Percentiles rank a stretch among this genome's conserved stretches.
phyloP scores from a whole-genome alignment of 2,888 invertebrate species.

The Drosophila neutralis region DNA sequence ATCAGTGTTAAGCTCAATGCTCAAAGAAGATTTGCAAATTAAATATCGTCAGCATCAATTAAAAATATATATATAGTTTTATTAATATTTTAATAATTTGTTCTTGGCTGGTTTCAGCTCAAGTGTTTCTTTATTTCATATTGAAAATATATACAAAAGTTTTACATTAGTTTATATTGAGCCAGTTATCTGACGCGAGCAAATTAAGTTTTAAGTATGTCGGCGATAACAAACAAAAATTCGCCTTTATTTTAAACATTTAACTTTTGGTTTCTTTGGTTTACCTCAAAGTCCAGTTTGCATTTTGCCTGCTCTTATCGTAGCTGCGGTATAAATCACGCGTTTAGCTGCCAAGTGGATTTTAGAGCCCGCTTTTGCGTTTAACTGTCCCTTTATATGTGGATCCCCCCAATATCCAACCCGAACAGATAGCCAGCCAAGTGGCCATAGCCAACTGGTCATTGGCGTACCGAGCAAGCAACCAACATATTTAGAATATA shows the following conservation, averaged over 20 bases:
- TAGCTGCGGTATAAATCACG: conserved; percentile 71
- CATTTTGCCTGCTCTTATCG: conserved; percentile 68
- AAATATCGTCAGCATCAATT: not conserved
- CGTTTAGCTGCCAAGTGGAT: conserved; percentile 80
- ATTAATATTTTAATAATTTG: not conserved
- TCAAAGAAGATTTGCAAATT: not conserved
- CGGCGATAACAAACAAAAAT: not conserved
- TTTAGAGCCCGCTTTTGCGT: conserved; percentile 64
- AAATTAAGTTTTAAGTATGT: not conserved
- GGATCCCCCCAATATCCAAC: conserved; percentile 12
- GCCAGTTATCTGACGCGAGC: not conserved
- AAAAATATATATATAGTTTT: not conserved
- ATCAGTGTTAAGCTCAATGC: not conserved
- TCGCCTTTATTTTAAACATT: not conserved
- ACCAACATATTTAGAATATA: conserved; percentile 80
- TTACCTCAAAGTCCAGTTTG: conserved; percentile 9
- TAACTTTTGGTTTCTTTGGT: not conserved
- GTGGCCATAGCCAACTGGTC: conserved; percentile 47
- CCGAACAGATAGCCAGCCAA: conserved; percentile 4
- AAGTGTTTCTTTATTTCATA: not conserved
- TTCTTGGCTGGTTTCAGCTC: not conserved
- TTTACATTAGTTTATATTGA: not conserved
- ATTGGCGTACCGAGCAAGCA: conserved; percentile 45
- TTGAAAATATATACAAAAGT: not conserved
- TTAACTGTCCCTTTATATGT: conserved; percentile 69